phyloP scores from a whole-genome alignment of 2,888 invertebrate species.

The Tanypteryx hageni region DNA sequence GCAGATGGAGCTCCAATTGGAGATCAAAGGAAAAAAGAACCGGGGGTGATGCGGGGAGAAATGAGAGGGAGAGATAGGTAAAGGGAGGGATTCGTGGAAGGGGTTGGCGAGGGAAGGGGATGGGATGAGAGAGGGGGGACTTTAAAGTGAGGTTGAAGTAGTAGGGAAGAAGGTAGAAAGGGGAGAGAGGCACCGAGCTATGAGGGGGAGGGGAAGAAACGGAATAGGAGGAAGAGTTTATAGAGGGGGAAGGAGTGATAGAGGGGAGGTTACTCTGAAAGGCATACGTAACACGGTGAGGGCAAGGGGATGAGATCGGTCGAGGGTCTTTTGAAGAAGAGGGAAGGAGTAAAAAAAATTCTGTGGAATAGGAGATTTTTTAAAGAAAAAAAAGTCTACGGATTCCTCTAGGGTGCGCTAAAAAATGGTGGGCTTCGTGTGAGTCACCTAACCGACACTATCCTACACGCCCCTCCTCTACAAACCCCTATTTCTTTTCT shows the following conservation, averaged over 20 bases:
- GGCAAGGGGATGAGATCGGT: constrained; percentile 7
- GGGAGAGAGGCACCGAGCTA: neutral
- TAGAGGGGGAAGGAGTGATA: neutral
- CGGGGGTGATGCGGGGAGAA: neutral
- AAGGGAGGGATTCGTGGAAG: neutral
- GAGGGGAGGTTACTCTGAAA: neutral
- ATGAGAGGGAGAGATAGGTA: neutral
- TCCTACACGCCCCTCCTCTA: neutral
- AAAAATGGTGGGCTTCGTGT: constrained; percentile 48
- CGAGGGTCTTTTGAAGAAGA: neutral
- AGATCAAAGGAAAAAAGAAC: constrained; percentile 1
- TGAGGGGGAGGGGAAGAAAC: neutral
- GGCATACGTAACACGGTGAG: neutral
- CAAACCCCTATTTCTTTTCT: neutral
- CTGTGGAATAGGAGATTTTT: constrained; percentile 56
- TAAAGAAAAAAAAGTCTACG: constrained; percentile 18
- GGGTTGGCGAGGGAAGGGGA: neutral
- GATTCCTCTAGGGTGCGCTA: constrained; percentile 55
- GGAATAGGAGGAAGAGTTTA: neutral
- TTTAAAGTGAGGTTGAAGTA: constrained; percentile 40
- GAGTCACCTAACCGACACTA: constrained; percentile 55
- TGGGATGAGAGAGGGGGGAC: neutral
- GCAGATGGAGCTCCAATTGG: constrained; percentile 40
- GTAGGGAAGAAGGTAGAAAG: neutral
- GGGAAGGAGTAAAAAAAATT: constrained; percentile 25